A percentile compares a stretch with the other conserved stretches of the same genome.
phyloP scores from a whole-genome alignment of 2,888 invertebrate species.

The Scaptomyza parva region DNA sequence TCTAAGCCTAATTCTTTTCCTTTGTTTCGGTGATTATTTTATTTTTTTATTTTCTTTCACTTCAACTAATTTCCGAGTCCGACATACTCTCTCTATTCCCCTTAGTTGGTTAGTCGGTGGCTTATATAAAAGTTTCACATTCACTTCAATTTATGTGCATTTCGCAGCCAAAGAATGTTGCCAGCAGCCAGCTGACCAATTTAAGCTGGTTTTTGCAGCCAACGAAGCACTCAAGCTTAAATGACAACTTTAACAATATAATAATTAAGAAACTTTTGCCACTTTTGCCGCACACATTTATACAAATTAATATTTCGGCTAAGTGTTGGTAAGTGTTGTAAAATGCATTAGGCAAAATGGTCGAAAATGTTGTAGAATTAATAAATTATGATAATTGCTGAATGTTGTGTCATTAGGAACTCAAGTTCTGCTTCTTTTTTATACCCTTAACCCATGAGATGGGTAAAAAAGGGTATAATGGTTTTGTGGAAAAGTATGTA shows the following conservation, averaged over 20 bases:
- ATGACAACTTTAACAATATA: conserved; percentile 34
- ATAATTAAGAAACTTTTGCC: conserved; percentile 35
- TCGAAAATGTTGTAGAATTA: conserved; percentile 23
- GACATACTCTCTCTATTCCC: conserved; percentile 10
- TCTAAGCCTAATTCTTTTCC: too few relatives aligned
- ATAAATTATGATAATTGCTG: conserved; percentile 55
- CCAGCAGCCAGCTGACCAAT: conserved; percentile 36
- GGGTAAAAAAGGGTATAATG: too few relatives aligned
- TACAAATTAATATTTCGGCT: conserved; percentile 11
- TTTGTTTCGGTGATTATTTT: too few relatives aligned
- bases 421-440: conserved; percentile 6
- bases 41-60: not conserved
- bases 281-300: conserved; percentile 32
- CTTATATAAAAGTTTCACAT: conserved; percentile 27
- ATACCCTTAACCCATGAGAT: too few relatives aligned
- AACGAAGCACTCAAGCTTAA: conserved; percentile 36
- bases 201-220: conserved; percentile 16
- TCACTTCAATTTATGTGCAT: conserved; percentile 49
- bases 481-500: too few relatives aligned
- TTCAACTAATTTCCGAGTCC: not conserved
- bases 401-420: conserved; percentile 27
- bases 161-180: conserved; percentile 21
- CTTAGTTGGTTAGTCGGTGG: not conserved
- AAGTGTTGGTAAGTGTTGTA: not conserved
- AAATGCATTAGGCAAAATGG: conserved; percentile 36